Evolutionary conservation across 2,888 invertebrate genomes (phyloP).

Genomic region (Dusona sp.): DNA sequence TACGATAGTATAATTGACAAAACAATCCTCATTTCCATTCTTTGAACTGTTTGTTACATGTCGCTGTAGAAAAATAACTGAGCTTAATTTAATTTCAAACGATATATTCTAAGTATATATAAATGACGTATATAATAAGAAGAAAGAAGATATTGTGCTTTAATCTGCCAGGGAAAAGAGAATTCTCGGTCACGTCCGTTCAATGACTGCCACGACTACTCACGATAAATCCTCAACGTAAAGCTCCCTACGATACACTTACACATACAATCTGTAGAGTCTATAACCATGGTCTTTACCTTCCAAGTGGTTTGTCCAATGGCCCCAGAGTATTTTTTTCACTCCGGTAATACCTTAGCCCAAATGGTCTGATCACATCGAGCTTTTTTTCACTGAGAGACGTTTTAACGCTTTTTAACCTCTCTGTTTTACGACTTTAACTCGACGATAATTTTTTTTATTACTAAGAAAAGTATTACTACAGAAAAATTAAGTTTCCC

Average conservation of each 20-base stretch:
- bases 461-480: background rate
- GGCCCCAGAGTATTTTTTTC: background rate
- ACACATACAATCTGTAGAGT: background rate
- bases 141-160: constrained; percentile 6
- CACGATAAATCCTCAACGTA: constrained; percentile 24
- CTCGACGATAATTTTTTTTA: background rate
- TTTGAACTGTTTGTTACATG: background rate
- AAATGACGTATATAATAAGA: background rate
- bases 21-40: background rate
- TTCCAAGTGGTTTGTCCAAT: constrained; percentile 1
- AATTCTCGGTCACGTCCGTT: constrained; percentile 56
- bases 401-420: constrained; percentile 10
- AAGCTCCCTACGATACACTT: constrained; percentile 9
- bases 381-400: constrained; percentile 8
- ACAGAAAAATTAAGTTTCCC: background rate
- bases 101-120: constrained; percentile 3
- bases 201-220: constrained; percentile 61
- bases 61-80: background rate
- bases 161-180: constrained; percentile 32
- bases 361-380: constrained; percentile 2
- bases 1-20: constrained; percentile 48
- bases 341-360: background rate
- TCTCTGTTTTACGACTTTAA: background rate
- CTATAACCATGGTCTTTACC: background rate
- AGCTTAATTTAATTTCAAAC: too few relatives aligned